Evolutionary conservation across 35 echinoderm and acorn worm genomes (phyloP), one percentile per base, ranked within the genome.

Genomic region (Eucidaris tribuloides): DNA sequence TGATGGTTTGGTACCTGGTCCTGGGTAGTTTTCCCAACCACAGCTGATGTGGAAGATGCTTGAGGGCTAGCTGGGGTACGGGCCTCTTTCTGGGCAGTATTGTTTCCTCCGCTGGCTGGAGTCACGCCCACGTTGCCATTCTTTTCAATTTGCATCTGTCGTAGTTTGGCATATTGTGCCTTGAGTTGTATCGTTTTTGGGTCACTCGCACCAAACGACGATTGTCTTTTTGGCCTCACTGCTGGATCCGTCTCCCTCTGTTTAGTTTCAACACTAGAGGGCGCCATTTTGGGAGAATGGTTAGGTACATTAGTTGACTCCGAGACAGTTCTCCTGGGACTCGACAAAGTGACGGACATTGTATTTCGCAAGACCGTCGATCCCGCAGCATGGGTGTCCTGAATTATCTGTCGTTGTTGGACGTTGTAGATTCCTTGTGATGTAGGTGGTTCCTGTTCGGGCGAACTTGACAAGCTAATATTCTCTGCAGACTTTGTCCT

Each of bases 121-220:
- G n/a, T n/a, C n/a, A n/a, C n/a, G n/a, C n/a, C n/a, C n/a, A n/a
- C n/a, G n/a, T 41, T 74, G 5, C 24, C 24, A 46, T 65, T 68
- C 19, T 88, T 55, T 77, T 87, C 58, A 27, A 71, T 35, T 46
- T 94, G 87, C 18, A 89, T 81, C 49, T 58, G 82, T n/a, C 92
- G 81, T 17, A 94, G 68, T 65, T 82, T 94, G 76, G 92, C 92
- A 82, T 94, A 94, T 55, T 94, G 92, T 62, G 89, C 87, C 64
- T 94, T 94, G 45, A 94, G 87, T 46, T 82, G 92, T 22, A 76
- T 42, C 25, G 84, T 92, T 20, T 65, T 81, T 19, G 45, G n/a
- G 15, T 80, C 90, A 32, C 48, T 45, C 7, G 62, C 34, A 31
- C 84, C 54, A 1, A 45, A 28, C 7, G 70, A 45, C 44, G 45